These are phyloP conservation scores for Morus bassanus DNA, from an alignment of 2,797 vertebrate genomes.

Conservation along the genomic window DNA sequence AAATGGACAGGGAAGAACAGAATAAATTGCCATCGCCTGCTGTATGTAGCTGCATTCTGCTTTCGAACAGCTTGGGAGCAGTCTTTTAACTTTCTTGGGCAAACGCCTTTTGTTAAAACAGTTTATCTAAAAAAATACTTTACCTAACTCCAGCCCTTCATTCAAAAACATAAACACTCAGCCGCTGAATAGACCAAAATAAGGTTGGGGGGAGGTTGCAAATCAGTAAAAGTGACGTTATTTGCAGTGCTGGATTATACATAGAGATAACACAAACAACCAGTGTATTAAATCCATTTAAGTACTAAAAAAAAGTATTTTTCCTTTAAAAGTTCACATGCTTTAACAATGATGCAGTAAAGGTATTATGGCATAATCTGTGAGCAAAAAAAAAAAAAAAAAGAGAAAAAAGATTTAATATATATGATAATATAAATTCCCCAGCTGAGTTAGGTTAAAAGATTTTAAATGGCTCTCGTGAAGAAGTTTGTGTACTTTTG, in stretches of 20 bases:
- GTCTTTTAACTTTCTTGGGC: slow-evolving; percentile 17
- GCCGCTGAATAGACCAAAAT: slow-evolving; percentile 13
- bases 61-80: slow-evolving; percentile 44
- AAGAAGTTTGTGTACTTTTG: background rate
- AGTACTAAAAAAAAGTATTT: background rate
- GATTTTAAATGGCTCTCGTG: background rate
- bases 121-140: slow-evolving; percentile 8
- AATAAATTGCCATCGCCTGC: background rate
- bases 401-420: background rate
- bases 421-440: slow-evolving; percentile 18
- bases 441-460: background rate
- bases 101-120: slow-evolving; percentile 27
- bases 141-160: slow-evolving; percentile 1
- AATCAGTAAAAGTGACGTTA: background rate
- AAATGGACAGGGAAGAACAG: background rate
- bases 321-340: background rate
- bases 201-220: background rate
- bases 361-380: background rate
- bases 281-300: background rate
- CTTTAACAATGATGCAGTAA: background rate
- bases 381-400: background rate
- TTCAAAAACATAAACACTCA: slow-evolving; percentile 18
- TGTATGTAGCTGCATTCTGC: background rate
- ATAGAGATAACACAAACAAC: background rate
- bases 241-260: background rate